Evolutionary conservation across 1,140 invertebrate species (phyloP).

Genomic region (Aphidius gifuensis): DNA sequence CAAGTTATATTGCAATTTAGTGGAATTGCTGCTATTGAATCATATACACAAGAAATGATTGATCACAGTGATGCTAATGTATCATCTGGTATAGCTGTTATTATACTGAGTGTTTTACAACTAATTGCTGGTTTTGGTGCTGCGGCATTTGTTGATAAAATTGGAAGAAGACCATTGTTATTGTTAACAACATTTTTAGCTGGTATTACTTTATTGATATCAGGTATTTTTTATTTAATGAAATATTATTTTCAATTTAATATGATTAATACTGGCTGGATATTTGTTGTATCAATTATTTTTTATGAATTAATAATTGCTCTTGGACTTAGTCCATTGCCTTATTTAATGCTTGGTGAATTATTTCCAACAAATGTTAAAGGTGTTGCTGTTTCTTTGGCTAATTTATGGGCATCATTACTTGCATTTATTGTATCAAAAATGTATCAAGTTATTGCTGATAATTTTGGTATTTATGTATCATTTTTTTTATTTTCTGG

Average conservation of each 20-base stretch:
- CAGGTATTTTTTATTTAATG: slow-evolving; percentile 54
- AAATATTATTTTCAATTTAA: slow-evolving; percentile 46
- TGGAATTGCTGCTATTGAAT: slow-evolving; percentile 67
- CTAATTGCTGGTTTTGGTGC: slow-evolving; percentile 60
- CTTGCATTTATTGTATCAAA: slow-evolving; percentile 58
- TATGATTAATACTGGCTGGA: slow-evolving; percentile 46
- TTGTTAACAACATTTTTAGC: slow-evolving; percentile 57
- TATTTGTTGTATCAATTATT: slow-evolving; percentile 60
- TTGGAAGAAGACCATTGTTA: slow-evolving; percentile 59
- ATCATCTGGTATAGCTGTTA: slow-evolving; percentile 55
- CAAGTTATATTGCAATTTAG: slow-evolving; percentile 63
- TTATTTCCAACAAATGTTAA: slow-evolving; percentile 64
- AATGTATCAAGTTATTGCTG: slow-evolving; percentile 57
- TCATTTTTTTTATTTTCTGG: slow-evolving; percentile 59
- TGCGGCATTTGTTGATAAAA: slow-evolving; percentile 55
- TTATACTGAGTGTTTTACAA: slow-evolving; percentile 65
- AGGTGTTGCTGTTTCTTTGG: slow-evolving; percentile 55
- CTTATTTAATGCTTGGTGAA: slow-evolving; percentile 63
- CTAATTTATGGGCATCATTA: slow-evolving; percentile 48
- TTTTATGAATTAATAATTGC: slow-evolving; percentile 60
- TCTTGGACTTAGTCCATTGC: slow-evolving; percentile 59
- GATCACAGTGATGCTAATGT: slow-evolving; percentile 53
- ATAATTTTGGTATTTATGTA: slow-evolving; percentile 56
- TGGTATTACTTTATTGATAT: slow-evolving; percentile 46
- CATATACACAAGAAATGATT: slow-evolving; percentile 66